phyloP scores from a whole-genome alignment of 2,113 vertebrate species.

The Microtus pennsylvanicus region DNA sequence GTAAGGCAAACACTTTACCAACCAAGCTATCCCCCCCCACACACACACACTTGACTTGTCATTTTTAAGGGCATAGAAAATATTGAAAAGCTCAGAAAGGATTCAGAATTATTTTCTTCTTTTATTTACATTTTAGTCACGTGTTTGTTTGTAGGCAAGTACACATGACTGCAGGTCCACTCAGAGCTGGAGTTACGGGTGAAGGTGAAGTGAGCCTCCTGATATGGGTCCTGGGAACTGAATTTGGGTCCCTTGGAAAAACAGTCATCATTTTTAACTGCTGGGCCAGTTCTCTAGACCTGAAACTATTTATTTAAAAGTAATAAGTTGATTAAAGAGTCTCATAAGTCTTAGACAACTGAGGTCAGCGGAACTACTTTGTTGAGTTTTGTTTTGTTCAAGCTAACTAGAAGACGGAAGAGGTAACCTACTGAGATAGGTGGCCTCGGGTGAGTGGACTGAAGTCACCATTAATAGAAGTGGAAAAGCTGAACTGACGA shows the following conservation, averaged over 20 bases:
- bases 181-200: not conserved
- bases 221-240: not conserved
- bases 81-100: not conserved
- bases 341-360: not conserved
- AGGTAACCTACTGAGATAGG: not conserved
- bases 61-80: not conserved
- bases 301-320: not conserved
- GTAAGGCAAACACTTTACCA: not conserved
- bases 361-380: not conserved
- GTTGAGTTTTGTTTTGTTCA: not conserved
- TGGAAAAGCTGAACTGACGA: not conserved
- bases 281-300: not conserved
- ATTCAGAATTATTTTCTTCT: not conserved
- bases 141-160: not conserved
- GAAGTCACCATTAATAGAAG: not conserved
- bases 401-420: not conserved
- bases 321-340: not conserved
- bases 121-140: not conserved
- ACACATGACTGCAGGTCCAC: not conserved
- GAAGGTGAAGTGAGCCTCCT: not conserved
- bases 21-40: not conserved
- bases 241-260: not conserved
- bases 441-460: not conserved
- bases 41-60: too few species aligned
- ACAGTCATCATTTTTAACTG: not conserved